Percentiles rank a stretch among this genome's conserved stretches.
Conservation (phyloP, 1,140 invertebrate species). For the Homarus americanus region DNA sequence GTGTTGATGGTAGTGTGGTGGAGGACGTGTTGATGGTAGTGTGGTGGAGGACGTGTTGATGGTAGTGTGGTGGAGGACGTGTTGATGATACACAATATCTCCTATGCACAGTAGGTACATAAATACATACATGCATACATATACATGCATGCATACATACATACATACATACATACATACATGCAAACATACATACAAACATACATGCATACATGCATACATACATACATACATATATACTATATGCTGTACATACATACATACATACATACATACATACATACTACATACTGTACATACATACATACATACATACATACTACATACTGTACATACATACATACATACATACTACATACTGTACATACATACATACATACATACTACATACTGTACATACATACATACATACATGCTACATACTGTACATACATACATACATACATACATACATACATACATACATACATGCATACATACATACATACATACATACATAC, state of each 20-base stretch:
- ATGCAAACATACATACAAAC: neutral
- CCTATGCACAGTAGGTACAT: neutral
- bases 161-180: neutral
- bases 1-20: too few species aligned
- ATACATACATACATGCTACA: neutral
- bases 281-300: neutral
- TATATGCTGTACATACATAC: too few species aligned
- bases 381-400: neutral
- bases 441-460: slow-evolving; percentile 16
- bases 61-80: too few species aligned
- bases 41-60: too few species aligned
- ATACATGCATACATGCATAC: neutral
- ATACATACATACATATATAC: too few species aligned
- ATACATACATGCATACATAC: neutral
- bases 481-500: neutral
- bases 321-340: too few species aligned
- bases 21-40: too few species aligned
- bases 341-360: too few species aligned
- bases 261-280: too few species aligned
- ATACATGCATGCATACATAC: neutral
- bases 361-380: neutral
- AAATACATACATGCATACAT: neutral
- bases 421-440: neutral
- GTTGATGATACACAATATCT: too few species aligned
- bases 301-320: neutral